A percentile compares a stretch with the other conserved stretches of the same genome.
phyloP scores from a whole-genome alignment of 2,113 vertebrate species.

The Ailurus styani region DNA sequence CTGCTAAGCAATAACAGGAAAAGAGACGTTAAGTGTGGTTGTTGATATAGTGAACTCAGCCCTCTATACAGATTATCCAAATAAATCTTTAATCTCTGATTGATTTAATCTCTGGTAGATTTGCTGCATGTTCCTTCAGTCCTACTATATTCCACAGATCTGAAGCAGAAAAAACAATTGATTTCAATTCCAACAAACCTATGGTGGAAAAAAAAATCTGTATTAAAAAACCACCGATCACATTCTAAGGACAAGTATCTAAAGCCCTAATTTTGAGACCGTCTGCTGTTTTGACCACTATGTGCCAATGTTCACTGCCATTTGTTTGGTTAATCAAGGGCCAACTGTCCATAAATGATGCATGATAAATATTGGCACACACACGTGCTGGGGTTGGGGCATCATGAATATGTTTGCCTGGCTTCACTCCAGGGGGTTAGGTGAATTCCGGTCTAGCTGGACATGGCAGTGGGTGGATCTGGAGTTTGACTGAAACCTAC shows the following conservation, averaged over 20 bases:
- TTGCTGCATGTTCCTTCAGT: not conserved
- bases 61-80: not conserved
- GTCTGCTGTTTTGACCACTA: not conserved
- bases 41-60: not conserved
- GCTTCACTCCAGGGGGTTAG: not conserved
- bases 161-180: not conserved
- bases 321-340: not conserved
- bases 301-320: not conserved
- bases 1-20: not conserved
- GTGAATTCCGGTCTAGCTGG: not conserved
- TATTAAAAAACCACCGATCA: not conserved
- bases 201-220: not conserved
- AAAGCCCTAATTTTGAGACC: not conserved
- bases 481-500: not conserved
- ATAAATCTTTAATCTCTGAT: not conserved
- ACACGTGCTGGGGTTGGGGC: not conserved
- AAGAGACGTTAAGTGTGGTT: not conserved
- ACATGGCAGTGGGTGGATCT: not conserved
- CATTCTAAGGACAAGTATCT: not conserved
- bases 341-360: not conserved
- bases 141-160: not conserved
- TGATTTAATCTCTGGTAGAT: not conserved
- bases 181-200: constrained; percentile 12
- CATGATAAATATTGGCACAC: not conserved
- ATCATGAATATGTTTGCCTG: not conserved